phyloP scores from a whole-genome alignment of 35 echinoderm and acorn worm genomes.

The Stichopus chloronotus region DNA sequence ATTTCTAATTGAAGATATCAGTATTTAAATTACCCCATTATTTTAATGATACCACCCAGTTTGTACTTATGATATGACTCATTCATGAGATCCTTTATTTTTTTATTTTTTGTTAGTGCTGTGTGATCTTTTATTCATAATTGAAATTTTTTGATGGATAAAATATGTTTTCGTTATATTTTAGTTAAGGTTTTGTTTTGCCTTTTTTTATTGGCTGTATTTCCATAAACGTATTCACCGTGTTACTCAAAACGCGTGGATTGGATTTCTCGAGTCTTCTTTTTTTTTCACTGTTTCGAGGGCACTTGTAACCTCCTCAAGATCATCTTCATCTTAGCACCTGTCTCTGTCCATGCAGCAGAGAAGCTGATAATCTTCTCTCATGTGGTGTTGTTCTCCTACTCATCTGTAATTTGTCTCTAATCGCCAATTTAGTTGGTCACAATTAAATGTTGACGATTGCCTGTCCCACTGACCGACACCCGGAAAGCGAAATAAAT shows the following conservation, averaged over 20 bases:
- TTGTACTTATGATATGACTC: no score
- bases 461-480: no score
- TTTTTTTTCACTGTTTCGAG: not conserved
- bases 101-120: no score
- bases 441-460: not conserved
- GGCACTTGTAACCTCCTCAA: conserved; percentile 7
- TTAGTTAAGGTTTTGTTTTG: no score
- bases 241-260: not conserved
- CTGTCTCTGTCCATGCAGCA: not conserved
- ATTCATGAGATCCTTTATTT: no score
- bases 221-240: not conserved
- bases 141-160: no score
- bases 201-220: not conserved
- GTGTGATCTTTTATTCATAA: no score
- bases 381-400: conserved; percentile 9
- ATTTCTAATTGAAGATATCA: no score
- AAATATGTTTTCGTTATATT: no score
- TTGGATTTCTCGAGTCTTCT: not conserved
- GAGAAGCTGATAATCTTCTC: conserved; percentile 12
- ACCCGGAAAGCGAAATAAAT: no score
- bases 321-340: conserved; percentile 31
- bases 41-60: no score
- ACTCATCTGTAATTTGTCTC: conserved; percentile 30
- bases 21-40: no score
- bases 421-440: conserved; percentile 25